Base-by-base conservation (phyloP, 2,888 invertebrate species). In the Aplocera efformata region DNA sequence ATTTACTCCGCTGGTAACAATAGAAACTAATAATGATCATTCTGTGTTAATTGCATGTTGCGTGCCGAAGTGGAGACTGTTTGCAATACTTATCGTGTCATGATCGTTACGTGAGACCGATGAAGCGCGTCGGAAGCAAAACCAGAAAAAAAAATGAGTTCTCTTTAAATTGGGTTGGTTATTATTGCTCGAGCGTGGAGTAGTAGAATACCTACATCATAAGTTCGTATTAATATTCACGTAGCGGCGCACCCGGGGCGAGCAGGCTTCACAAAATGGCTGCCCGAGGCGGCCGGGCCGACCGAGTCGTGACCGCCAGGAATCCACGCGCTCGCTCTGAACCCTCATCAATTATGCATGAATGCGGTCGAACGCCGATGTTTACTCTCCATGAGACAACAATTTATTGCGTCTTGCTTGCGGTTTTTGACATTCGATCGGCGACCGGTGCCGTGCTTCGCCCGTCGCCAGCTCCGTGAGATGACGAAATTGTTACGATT, bases 341-440 rank as follows among this genome's bases (percentile, higher is more conserved):
- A 78, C 81, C 79, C 82, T 81, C 85, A 86, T 86, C 84, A 85
- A 82, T 86, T 84, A 86, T 86, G 84, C 82, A 85, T 84, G 85
- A 86, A 85, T 84, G 85, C 81, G 81, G 72, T 72, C 71, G 73
- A 84, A 77, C 79, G 79, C 68, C 81, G 74, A 80, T 85, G 85
- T 85, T 85, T 83, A 81, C 84, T 81, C 79, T 82, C 79, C 78
- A 76, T 70, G 79, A 79, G 81, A 84, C 81, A 78, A 79, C 79
- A 78, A 86, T 86, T 86, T 85, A 84, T 84, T 80, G 76, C 80
- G 72, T 77, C 80, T 81, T 85, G 84, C 80, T 81, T 85, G 84
- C 78, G 78, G 79, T 81, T 86, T 84, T 79, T 84, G 82, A 83
- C 81, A 83, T 83, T 78, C 77, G 72, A 79, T 78, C 72, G 67